phyloP scores from a whole-genome alignment of 2,113 vertebrate species.

The Burhinus oedicnemus region DNA sequence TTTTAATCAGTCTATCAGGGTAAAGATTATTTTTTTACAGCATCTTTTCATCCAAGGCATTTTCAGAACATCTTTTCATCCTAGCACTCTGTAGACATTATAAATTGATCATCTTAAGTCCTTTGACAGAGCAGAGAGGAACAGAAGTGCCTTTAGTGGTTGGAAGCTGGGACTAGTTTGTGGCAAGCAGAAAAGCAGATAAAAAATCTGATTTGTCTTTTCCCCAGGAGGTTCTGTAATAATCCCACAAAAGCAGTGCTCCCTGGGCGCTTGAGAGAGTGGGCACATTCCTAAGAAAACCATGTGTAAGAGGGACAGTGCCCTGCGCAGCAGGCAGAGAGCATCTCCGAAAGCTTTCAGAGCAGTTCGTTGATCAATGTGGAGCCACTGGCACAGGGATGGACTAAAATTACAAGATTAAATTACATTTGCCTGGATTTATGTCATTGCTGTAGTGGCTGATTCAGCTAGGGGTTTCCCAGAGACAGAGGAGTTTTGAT shows the following conservation, averaged over 20 bases:
- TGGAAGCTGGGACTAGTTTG: neutral
- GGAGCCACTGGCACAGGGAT: neutral
- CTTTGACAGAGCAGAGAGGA: constrained; percentile 13
- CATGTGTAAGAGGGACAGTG: neutral
- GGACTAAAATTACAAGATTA: neutral
- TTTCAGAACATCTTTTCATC: constrained; percentile 56
- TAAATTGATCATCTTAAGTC: constrained; percentile 61
- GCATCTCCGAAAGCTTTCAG: neutral
- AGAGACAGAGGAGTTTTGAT: neutral
- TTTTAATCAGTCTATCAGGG: constrained; percentile 57
- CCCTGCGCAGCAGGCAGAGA: neutral
- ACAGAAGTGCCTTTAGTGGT: constrained; percentile 41
- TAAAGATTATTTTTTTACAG: constrained; percentile 45
- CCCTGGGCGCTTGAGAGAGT: neutral
- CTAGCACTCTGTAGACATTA: constrained; percentile 31
- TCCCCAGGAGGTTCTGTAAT: neutral
- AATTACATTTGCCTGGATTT: neutral
- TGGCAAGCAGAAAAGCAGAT: constrained; percentile 47
- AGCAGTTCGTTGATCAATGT: neutral
- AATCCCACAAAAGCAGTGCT: constrained; percentile 24
- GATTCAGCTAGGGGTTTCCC: neutral
- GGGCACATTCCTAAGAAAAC: neutral
- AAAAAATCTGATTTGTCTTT: constrained; percentile 44
- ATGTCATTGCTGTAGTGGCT: neutral
- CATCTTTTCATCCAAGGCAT: constrained; percentile 41